These are phyloP conservation scores for Lemur catta DNA, from an alignment of 2,797 vertebrate genomes.

Conservation along the genomic window DNA sequence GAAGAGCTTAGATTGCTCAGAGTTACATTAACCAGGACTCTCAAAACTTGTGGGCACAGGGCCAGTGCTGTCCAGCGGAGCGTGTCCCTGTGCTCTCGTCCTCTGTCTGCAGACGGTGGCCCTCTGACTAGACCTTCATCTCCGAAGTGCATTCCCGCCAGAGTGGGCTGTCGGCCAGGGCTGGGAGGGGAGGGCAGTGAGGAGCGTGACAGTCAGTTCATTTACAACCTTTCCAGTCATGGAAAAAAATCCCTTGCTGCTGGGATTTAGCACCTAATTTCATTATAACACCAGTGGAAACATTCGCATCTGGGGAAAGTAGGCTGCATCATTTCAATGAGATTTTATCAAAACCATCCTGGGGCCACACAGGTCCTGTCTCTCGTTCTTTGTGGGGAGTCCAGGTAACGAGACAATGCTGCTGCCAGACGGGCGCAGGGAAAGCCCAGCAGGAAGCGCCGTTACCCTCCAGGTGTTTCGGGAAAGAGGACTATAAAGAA, in stretches of 20 bases:
- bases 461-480: background rate
- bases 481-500: background rate
- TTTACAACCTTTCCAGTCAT: background rate
- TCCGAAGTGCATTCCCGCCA: background rate
- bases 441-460: background rate
- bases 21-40: background rate
- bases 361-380: background rate
- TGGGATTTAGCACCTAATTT: background rate
- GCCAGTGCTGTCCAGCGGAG: background rate
- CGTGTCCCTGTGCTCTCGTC: background rate
- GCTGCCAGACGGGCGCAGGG: background rate
- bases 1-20: background rate
- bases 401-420: background rate
- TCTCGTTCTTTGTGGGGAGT: background rate
- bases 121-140: background rate
- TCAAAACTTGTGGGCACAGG: background rate
- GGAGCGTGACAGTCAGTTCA: background rate
- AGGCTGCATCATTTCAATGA: rapidly evolving
- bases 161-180: background rate
- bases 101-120: background rate
- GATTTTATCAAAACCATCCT: background rate
- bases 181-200: background rate
- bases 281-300: background rate
- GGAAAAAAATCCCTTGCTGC: background rate
- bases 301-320: background rate